phyloP scores from a whole-genome alignment of 2,888 invertebrate genomes.

The Dendrolimus pini region DNA sequence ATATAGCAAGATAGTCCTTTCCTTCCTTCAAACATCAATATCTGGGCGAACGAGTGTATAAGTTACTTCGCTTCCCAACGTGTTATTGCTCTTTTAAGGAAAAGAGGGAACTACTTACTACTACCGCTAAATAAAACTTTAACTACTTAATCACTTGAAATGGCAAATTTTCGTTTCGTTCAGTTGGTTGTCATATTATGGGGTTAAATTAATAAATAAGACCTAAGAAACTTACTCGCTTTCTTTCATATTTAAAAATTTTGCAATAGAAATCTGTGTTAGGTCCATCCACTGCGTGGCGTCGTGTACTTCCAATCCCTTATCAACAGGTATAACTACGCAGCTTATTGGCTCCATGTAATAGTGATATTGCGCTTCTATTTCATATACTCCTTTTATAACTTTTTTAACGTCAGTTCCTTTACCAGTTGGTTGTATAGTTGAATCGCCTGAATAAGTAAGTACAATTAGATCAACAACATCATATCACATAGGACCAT shows the following conservation, averaged over 20 bases:
- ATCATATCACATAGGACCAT: too few relatives aligned
- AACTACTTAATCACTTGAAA: too few relatives aligned
- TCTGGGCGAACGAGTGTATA: too few relatives aligned
- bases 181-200: too few relatives aligned
- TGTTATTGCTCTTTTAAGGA: too few relatives aligned
- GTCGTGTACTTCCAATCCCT: constrained; percentile 80
- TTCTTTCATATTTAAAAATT: constrained; percentile 70
- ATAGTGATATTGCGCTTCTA: constrained; percentile 84
- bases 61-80: too few relatives aligned
- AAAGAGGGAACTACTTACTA: too few relatives aligned
- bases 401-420: constrained; percentile 51
- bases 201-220: too few relatives aligned
- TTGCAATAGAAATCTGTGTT: constrained; percentile 74
- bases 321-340: constrained; percentile 81
- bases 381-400: constrained; percentile 75
- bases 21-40: too few relatives aligned
- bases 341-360: constrained; percentile 83
- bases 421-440: constrained; percentile 38
- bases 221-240: constrained; percentile 63
- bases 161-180: too few relatives aligned
- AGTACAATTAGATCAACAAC: background rate
- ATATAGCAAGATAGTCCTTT: too few relatives aligned
- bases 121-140: too few relatives aligned
- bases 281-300: constrained; percentile 81
- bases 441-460: constrained; percentile 18